These are phyloP conservation scores for Eilema depressum DNA, from an alignment of 2,888 invertebrate species.

Conservation along the genomic window DNA sequence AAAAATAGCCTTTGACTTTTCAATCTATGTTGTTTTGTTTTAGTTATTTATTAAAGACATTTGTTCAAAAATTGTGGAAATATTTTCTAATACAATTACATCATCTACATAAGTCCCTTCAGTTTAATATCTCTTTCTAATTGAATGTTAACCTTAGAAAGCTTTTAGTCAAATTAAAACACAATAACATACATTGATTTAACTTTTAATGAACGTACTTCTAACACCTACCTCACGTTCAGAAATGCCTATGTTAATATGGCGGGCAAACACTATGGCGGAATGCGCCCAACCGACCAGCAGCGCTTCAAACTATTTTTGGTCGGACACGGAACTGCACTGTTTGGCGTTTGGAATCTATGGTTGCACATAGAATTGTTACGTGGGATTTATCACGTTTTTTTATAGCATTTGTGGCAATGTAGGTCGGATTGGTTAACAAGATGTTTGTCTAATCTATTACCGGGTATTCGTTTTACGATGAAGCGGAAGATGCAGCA, in stretches of 20 bases:
- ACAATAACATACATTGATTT: conserved; percentile 45
- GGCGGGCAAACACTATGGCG: conserved; percentile 62
- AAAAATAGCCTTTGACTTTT: background rate
- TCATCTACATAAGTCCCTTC: background rate
- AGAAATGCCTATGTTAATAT: conserved; percentile 60
- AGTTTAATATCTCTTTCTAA: conserved; percentile 5
- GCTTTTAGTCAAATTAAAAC: conserved; percentile 33
- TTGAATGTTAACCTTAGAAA: conserved; percentile 27
- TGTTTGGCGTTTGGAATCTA: conserved; percentile 52
- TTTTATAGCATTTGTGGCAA: conserved; percentile 46
- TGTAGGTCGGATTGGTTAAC: conserved; percentile 38
- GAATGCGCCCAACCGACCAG: conserved; percentile 70
- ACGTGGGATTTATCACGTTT: conserved; percentile 48
- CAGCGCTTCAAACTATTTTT: conserved; percentile 69
- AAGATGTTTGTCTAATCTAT: conserved; percentile 32
- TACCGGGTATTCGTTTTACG: conserved; percentile 32
- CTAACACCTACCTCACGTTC: conserved; percentile 50
- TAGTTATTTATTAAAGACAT: background rate
- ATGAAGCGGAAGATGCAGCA: conserved; percentile 24
- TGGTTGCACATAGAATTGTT: conserved; percentile 53
- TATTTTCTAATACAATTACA: background rate
- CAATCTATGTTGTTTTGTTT: background rate
- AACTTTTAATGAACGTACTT: conserved; percentile 33
- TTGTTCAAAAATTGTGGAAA: too few relatives aligned
- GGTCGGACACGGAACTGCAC: conserved; percentile 72